Evolutionary conservation across 2,888 invertebrate genomes (phyloP).

Genomic region (Thereva unica): DNA sequence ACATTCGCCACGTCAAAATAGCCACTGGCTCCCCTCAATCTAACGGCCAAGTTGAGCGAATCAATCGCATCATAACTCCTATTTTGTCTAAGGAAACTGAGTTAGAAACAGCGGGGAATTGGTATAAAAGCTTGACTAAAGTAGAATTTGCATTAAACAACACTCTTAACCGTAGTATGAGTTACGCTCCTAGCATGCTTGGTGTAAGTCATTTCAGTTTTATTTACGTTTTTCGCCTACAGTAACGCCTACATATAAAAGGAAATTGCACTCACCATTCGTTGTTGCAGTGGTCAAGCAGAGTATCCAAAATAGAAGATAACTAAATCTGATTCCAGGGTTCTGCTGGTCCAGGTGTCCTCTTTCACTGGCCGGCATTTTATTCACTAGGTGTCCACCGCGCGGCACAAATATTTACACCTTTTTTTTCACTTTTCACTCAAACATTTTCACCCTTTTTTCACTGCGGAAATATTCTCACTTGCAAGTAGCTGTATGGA

Average conservation of each 20-base stretch:
- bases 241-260: neutral
- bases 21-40: too few species aligned
- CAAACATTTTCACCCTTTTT: conserved; percentile 20
- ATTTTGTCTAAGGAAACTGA: too few species aligned
- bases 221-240: too few species aligned
- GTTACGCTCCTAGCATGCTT: too few species aligned
- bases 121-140: too few species aligned
- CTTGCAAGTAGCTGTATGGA: conserved; percentile 3
- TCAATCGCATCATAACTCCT: too few species aligned
- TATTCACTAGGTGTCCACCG: conserved; percentile 22
- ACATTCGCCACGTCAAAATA: too few species aligned
- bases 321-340: conserved; percentile 23
- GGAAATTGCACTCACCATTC: conserved; percentile 21
- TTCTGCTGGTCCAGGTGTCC: conserved; percentile 15
- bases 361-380: conserved; percentile 27
- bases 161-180: too few species aligned
- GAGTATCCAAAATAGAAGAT: conserved; percentile 39
- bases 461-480: conserved; percentile 16
- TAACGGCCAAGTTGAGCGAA: too few species aligned
- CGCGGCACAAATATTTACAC: neutral
- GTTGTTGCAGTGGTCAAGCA: conserved; percentile 36
- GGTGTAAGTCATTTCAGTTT: too few species aligned
- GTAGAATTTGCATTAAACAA: too few species aligned
- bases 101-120: too few species aligned
- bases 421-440: conserved; percentile 17